Evolutionary conservation across 2,888 invertebrate genomes (phyloP).

Genomic region (Lampropteryx suffumata): DNA sequence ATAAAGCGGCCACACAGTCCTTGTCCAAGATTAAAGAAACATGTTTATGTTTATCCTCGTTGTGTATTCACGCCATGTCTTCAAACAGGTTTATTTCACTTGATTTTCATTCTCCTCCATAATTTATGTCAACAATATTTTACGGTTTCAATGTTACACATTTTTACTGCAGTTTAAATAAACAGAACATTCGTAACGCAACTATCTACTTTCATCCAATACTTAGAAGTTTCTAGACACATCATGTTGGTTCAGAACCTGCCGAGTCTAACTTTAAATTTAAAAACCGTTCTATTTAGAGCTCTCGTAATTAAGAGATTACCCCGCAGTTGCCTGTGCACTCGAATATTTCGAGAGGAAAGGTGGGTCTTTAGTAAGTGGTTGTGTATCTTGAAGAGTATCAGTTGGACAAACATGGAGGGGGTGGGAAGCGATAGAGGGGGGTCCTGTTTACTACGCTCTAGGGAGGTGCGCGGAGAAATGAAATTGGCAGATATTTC

Average conservation of each 20-base stretch:
- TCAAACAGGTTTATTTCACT: conserved; percentile 21
- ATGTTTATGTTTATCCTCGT: conserved; percentile 14
- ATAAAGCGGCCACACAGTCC: conserved; percentile 9
- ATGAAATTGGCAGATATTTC: conserved; percentile 81
- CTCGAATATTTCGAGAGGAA: conserved; percentile 35
- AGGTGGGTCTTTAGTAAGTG: conserved; percentile 49
- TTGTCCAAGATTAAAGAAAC: conserved; percentile 13
- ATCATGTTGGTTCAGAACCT: conserved; percentile 63
- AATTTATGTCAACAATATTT: conserved; percentile 25
- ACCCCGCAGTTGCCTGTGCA: conserved; percentile 31
- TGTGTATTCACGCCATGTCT: conserved; percentile 12
- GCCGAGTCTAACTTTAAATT: conserved; percentile 57
- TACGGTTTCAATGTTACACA: conserved; percentile 22
- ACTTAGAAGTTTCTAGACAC: conserved; percentile 71
- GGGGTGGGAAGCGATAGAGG: conserved; percentile 46
- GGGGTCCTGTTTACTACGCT: conserved; percentile 75
- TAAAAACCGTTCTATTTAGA: conserved; percentile 48
- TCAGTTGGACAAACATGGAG: conserved; percentile 70
- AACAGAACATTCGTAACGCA: conserved; percentile 48
- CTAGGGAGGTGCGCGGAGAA: conserved; percentile 74
- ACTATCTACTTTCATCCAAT: conserved; percentile 46
- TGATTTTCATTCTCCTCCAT: conserved; percentile 20
- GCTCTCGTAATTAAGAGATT: conserved; percentile 44
- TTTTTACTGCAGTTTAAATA: conserved; percentile 33
- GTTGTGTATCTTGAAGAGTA: conserved; percentile 70